Base-by-base conservation (phyloP, 23 tunicate species). In the Phallusia fumigata region DNA sequence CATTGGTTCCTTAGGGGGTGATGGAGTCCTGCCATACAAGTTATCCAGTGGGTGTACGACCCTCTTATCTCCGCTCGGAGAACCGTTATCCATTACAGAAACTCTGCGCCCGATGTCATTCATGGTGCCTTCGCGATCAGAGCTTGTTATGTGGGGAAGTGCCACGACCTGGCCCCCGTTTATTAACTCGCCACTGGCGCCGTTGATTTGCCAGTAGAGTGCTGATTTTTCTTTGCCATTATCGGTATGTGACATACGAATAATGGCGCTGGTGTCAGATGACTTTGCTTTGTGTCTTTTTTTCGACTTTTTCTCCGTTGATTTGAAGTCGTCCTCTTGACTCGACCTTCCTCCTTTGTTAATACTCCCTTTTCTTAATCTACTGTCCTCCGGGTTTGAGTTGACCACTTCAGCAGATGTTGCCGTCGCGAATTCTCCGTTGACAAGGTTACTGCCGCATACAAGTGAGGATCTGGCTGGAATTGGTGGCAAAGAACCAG, bases 91-190 rank as follows among this genome's bases (percentile, higher is more conserved):
- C 13, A 5, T 36, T 30, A 36, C 40, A 19, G 81, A 35, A 18
- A 31, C 26, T 21, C 33, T 13, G 73, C 40, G 72, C 33, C 36
- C 40, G 13, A 31, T 1, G 31, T 84, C 85, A 18, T 81, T 84
- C 16, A 76, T 80, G 75, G 35, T 81, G 77, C 11, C 16, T 24
- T 58, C 28, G 5, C 28, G 69, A 22, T 22, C 26, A 24, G 26
- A 13, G 69, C 69, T 24, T 21, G 69, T 58, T 11, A 89, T 89
- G 18, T 69, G 87, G 26, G 92, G 87, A 65, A 88, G 84, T 15
- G 86, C 31, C 30, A 83, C 81, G 2, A 86, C 84, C 26, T 80
- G 52, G 33, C 80, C 81, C 0, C 78, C 75, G 31, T 40, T 34
- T 18, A 64, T 5, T 35, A 30, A 15, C 73, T 74, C 53, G 19